A percentile compares a stretch with the other conserved stretches of the same genome.
Conservation (phyloP, 2,113 vertebrate genomes). For the Sturnira hondurensis region DNA sequence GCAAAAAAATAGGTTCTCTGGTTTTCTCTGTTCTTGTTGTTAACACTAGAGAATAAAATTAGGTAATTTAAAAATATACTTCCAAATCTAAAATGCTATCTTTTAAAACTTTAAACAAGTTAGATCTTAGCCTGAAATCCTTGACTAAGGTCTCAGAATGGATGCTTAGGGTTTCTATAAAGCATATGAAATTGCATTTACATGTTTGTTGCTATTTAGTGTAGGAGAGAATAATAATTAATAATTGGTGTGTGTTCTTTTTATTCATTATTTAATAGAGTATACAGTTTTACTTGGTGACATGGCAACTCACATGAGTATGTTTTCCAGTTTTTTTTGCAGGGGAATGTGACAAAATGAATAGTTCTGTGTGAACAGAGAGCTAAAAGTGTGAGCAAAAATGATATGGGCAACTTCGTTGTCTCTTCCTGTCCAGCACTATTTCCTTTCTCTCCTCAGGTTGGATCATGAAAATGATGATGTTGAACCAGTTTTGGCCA, state of each 20-base stretch:
- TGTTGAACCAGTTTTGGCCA: neutral
- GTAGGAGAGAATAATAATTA: neutral
- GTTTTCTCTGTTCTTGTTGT: neutral
- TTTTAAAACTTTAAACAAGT: neutral
- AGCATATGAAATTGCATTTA: neutral
- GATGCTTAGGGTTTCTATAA: neutral
- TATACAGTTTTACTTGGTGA: neutral
- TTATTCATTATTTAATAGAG: neutral
- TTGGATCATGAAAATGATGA: neutral
- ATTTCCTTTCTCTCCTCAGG: neutral
- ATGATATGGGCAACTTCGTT: neutral
- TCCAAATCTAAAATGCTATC: neutral
- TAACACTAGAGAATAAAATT: neutral
- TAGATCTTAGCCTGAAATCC: neutral
- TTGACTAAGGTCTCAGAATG: neutral
- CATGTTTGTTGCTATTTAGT: neutral
- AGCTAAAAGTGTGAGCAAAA: neutral
- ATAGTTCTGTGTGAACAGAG: neutral
- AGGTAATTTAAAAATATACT: neutral
- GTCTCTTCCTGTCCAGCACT: neutral
- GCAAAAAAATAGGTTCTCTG: neutral
- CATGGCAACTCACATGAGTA: neutral
- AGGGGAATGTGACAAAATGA: neutral
- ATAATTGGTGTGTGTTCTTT: neutral
- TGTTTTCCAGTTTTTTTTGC: neutral